Evolutionary conservation across 2,797 vertebrate species (phyloP).

Genomic region (Enteromius afrohamiltoni): DNA sequence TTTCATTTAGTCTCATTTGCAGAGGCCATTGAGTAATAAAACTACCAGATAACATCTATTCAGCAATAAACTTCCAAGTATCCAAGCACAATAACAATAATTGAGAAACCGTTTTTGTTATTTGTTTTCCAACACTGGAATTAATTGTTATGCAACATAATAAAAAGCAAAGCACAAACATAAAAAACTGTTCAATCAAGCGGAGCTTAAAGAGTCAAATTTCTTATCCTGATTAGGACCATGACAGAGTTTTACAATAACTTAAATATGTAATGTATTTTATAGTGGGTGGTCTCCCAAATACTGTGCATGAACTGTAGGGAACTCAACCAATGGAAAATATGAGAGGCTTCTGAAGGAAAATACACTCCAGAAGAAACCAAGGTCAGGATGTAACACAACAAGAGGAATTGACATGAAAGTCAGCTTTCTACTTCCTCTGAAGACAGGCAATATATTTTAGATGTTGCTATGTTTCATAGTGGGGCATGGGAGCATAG

Average conservation of each 20-base stretch:
- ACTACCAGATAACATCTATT: not conserved
- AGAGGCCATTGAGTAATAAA: slow-evolving; percentile 13
- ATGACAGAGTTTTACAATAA: not conserved
- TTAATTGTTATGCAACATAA: slow-evolving; percentile 5
- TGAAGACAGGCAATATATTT: slow-evolving; percentile 53
- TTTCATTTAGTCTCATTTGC: slow-evolving; percentile 25
- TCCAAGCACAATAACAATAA: slow-evolving; percentile 27
- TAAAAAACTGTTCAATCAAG: not conserved
- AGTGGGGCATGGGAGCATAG: slow-evolving; percentile 14
- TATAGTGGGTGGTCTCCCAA: not conserved
- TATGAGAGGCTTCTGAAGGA: slow-evolving; percentile 59
- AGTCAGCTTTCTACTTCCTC: slow-evolving; percentile 57
- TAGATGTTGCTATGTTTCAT: slow-evolving; percentile 30
- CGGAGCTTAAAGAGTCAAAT: not conserved
- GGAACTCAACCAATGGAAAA: slow-evolving; percentile 50
- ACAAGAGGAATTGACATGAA: slow-evolving; percentile 57
- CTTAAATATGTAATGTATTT: not conserved
- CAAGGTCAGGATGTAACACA: slow-evolving; percentile 67
- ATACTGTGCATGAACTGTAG: slow-evolving; percentile 14
- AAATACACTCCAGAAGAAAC: slow-evolving; percentile 63
- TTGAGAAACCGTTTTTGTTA: not conserved
- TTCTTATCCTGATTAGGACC: not conserved
- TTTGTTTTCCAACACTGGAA: not conserved
- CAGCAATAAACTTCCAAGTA: not conserved
- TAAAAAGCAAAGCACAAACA: not conserved